Conservation (phyloP, 2,888 invertebrate genomes). For the Drosophila recens region DNA sequence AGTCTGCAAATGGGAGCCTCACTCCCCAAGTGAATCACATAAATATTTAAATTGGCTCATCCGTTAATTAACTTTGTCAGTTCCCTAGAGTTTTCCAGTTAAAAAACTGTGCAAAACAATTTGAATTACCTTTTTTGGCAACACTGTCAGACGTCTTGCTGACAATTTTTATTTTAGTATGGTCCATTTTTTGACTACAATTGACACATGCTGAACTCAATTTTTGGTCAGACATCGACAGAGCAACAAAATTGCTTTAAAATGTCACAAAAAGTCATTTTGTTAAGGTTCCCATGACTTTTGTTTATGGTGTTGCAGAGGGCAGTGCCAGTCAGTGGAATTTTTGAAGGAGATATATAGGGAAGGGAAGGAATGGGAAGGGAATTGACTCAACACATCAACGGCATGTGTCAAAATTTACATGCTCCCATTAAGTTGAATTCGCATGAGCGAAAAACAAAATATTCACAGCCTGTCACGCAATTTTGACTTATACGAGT, state of each 20-base stretch:
- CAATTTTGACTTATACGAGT: conserved; percentile 48
- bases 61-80: conserved; percentile 65
- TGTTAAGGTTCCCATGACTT: conserved; percentile 61
- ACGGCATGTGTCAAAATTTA: conserved; percentile 75
- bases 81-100: conserved; percentile 8
- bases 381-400: conserved; percentile 42
- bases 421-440: conserved; percentile 72
- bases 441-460: conserved; percentile 53
- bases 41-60: conserved; percentile 72
- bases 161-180: conserved; percentile 14
- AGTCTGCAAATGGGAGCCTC: conserved; percentile 33
- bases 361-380: neutral
- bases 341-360: no score
- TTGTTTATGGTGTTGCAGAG: conserved; percentile 32
- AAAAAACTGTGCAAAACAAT: conserved; percentile 4
- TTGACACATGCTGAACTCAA: conserved; percentile 62
- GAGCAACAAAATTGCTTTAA: conserved; percentile 29
- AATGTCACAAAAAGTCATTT: conserved; percentile 33
- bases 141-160: neutral
- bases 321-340: conserved; percentile 40
- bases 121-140: conserved; percentile 52
- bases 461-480: conserved; percentile 42
- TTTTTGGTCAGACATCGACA: conserved; percentile 68
- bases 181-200: conserved; percentile 44
- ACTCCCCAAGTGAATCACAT: conserved; percentile 26